phyloP scores from a whole-genome alignment of 2,113 vertebrate genomes.

The Ctenodactylus gundi region DNA sequence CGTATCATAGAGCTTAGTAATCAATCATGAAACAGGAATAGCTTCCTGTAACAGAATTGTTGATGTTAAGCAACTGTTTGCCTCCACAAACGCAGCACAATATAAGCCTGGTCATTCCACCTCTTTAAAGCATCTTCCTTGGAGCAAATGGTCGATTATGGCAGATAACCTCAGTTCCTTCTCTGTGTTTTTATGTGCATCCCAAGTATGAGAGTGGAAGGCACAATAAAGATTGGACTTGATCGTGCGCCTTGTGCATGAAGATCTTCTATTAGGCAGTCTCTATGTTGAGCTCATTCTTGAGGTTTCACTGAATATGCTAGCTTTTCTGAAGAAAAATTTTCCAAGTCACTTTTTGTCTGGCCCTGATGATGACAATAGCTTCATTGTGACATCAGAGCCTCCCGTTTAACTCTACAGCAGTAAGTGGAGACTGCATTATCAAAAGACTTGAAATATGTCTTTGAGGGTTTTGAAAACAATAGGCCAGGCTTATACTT shows the following conservation, averaged over 20 bases:
- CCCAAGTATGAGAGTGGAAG: neutral
- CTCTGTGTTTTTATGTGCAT: neutral
- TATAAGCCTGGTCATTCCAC: neutral
- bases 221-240: neutral
- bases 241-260: neutral
- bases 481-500: neutral
- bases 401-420: neutral
- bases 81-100: neutral
- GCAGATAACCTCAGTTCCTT: neutral
- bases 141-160: neutral
- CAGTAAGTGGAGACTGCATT: neutral
- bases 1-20: neutral
- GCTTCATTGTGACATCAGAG: neutral
- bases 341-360: neutral
- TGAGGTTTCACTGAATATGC: neutral
- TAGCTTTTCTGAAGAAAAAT: neutral
- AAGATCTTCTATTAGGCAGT: neutral
- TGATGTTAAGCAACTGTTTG: neutral
- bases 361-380: neutral
- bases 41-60: neutral
- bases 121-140: neutral
- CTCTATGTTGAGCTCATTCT: neutral
- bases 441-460: neutral
- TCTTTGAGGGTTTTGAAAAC: neutral
- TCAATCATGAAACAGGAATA: neutral